phyloP scores from a whole-genome alignment of 2,113 vertebrate genomes.

The Phaethornis superciliosus region DNA sequence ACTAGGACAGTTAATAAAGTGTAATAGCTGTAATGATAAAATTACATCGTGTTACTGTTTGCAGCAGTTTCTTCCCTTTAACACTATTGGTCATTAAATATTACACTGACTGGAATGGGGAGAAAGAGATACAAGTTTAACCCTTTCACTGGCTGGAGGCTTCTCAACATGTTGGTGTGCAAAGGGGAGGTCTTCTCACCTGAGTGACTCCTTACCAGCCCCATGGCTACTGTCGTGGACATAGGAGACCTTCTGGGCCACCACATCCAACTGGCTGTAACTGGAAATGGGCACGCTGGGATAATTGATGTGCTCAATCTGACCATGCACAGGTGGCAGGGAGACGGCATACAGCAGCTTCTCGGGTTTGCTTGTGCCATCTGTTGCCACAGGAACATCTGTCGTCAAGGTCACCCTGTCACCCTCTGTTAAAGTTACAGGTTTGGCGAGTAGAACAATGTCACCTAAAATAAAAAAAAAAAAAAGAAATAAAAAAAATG shows the following conservation, averaged over 20 bases:
- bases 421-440: constrained; percentile 90
- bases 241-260: constrained; percentile 85
- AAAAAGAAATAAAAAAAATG: constrained; percentile 8
- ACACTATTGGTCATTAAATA: not conserved
- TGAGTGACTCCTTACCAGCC: constrained; percentile 78
- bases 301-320: constrained; percentile 86
- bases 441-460: constrained; percentile 85
- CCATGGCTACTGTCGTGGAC: constrained; percentile 85
- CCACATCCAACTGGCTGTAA: constrained; percentile 91
- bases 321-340: constrained; percentile 86
- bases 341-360: constrained; percentile 88
- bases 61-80: constrained; percentile 12
- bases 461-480: constrained; percentile 79
- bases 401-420: constrained; percentile 92
- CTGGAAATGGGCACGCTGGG: constrained; percentile 80
- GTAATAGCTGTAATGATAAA: not conserved
- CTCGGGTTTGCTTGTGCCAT: constrained; percentile 86
- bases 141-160: not conserved
- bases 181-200: constrained; percentile 75
- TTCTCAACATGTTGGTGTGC: not conserved
- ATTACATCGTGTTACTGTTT: not conserved
- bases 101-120: not conserved
- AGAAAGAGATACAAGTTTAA: constrained; percentile 21
- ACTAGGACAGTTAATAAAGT: constrained; percentile 40
- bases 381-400: constrained; percentile 90